phyloP scores from a whole-genome alignment of 2,888 invertebrate genomes.

The Drosophila planitibia region DNA sequence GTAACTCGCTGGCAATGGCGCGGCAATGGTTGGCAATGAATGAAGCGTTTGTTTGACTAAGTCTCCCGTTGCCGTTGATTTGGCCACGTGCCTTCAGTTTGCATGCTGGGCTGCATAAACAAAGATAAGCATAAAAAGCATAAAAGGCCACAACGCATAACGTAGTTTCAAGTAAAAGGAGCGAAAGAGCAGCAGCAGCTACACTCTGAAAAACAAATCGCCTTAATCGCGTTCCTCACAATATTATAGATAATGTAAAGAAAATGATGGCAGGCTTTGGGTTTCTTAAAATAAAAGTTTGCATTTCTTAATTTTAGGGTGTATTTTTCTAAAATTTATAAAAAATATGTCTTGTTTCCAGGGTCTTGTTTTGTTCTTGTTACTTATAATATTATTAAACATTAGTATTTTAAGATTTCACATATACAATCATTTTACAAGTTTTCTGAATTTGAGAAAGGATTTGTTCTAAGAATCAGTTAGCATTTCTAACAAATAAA shows the following conservation, averaged over 20 bases:
- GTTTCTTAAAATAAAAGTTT: background rate
- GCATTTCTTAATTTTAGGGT: fast-evolving
- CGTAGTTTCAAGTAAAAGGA: slow-evolving; percentile 26
- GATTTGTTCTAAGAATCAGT: background rate
- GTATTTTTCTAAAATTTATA: background rate
- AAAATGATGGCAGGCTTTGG: too few relatives aligned
- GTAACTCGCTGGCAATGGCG: slow-evolving; percentile 36
- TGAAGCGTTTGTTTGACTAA: slow-evolving; percentile 1
- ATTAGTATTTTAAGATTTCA: background rate
- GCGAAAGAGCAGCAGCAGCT: slow-evolving; percentile 3
- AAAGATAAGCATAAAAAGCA: slow-evolving; percentile 60
- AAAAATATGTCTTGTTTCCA: background rate
- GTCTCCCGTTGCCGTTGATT: slow-evolving; percentile 17
- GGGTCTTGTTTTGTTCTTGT: too few relatives aligned
- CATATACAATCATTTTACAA: background rate
- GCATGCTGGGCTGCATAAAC: slow-evolving; percentile 60
- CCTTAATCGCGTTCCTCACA: background rate
- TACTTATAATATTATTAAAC: too few relatives aligned
- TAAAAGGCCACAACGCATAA: slow-evolving; percentile 11
- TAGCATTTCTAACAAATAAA: background rate
- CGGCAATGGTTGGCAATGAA: background rate
- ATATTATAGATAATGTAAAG: background rate
- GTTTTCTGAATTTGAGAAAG: background rate
- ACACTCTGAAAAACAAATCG: background rate
- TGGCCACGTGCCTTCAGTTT: slow-evolving; percentile 46